Evolutionary conservation across 2,797 vertebrate species (phyloP).

Genomic region (Hoplostethus atlanticus): DNA sequence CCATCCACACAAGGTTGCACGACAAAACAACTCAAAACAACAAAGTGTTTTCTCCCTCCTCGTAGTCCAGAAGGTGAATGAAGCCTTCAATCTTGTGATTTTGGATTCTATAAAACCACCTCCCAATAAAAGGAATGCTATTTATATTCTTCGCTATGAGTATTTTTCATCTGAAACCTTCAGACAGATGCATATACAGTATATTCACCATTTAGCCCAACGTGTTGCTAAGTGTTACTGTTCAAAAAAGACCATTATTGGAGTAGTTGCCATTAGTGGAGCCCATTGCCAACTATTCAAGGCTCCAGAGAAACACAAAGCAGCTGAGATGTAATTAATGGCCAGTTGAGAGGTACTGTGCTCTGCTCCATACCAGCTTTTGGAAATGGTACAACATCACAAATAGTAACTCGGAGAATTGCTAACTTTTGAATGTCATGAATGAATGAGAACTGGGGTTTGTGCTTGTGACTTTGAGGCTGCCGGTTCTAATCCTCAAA

Average conservation of each 20-base stretch:
- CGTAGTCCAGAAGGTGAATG: not conserved
- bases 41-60: not conserved
- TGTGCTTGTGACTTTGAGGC: too few relatives aligned
- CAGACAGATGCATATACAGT: slow-evolving; percentile 1
- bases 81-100: not conserved
- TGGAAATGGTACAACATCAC: too few relatives aligned
- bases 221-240: slow-evolving; percentile 34
- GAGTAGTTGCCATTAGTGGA: slow-evolving; percentile 66
- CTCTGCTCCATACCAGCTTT: not conserved
- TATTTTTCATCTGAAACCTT: slow-evolving; percentile 5
- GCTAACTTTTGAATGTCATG: too few relatives aligned
- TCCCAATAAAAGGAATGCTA: slow-evolving; percentile 12
- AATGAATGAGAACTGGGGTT: too few relatives aligned
- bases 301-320: slow-evolving; percentile 18
- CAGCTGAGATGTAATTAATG: slow-evolving; percentile 8
- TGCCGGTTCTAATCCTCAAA: too few relatives aligned
- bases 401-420: too few relatives aligned
- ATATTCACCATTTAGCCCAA: slow-evolving; percentile 39
- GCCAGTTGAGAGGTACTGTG: not conserved
- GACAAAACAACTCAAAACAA: too few relatives aligned
- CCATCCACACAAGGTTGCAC: too few relatives aligned
- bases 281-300: slow-evolving; percentile 32
- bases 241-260: slow-evolving; percentile 60
- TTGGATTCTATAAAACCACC: not conserved
- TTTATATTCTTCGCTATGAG: not conserved